Evolutionary conservation across 2,888 invertebrate genomes (phyloP).

Genomic region (Pterostichus madidus): DNA sequence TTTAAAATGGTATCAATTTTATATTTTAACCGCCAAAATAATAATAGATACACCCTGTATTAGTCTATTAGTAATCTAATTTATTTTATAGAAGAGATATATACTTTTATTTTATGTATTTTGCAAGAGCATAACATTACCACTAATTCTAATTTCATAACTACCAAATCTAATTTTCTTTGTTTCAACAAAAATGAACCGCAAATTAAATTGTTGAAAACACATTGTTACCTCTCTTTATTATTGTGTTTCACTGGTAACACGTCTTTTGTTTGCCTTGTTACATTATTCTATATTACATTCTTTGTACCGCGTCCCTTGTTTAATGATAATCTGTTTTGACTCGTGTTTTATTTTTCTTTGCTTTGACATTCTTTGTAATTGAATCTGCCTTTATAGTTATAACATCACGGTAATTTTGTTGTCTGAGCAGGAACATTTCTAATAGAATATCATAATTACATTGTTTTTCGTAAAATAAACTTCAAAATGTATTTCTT

Average conservation of each 20-base stretch:
- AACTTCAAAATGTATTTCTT: too few relatives aligned
- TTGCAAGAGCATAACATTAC: too few relatives aligned
- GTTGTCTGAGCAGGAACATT: neutral
- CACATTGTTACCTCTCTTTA: constrained; percentile 5
- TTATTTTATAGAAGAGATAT: too few relatives aligned
- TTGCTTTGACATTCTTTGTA: constrained; percentile 16
- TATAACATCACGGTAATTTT: constrained; percentile 4
- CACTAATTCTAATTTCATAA: too few relatives aligned
- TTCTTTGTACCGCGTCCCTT: constrained; percentile 6
- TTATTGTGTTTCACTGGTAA: neutral
- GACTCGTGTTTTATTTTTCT: constrained; percentile 4
- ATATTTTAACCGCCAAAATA: too few relatives aligned
- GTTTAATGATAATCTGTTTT: constrained; percentile 27
- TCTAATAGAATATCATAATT: neutral
- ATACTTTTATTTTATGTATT: too few relatives aligned
- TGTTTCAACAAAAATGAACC: neutral
- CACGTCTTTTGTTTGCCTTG: neutral
- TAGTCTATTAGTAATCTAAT: too few relatives aligned
- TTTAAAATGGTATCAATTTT: too few relatives aligned
- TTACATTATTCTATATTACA: constrained; percentile 23
- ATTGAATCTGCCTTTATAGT: constrained; percentile 23
- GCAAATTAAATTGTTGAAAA: constrained; percentile 9
- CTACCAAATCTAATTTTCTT: too few relatives aligned
- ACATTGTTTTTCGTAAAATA: neutral
- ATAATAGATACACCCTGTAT: too few relatives aligned